Percentiles rank a stretch among this genome's conserved stretches.
Evolutionary conservation across 2,888 invertebrate species (phyloP).

Genomic region (Sminthurinus aureus): DNA sequence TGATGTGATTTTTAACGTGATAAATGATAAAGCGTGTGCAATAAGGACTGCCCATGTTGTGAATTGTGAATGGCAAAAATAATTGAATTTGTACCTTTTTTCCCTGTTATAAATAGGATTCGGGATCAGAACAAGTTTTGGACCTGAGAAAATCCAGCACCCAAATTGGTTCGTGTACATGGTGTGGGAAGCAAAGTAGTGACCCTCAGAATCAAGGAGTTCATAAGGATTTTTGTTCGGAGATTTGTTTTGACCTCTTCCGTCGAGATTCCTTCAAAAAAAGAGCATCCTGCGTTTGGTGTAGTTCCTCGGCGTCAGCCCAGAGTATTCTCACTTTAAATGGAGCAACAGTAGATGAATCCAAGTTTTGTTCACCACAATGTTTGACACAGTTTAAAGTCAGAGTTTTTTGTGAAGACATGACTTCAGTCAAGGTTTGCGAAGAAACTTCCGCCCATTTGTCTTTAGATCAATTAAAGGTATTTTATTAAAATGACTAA

Average conservation of each 20-base stretch:
- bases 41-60: too few species aligned
- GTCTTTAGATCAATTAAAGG: constrained; percentile 47
- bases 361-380: constrained; percentile 52
- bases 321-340: constrained; percentile 28
- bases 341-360: constrained; percentile 45
- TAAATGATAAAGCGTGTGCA: too few species aligned
- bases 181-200: constrained; percentile 48
- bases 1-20: too few species aligned
- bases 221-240: constrained; percentile 52
- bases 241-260: constrained; percentile 52
- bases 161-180: constrained; percentile 32
- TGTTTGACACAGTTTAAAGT: constrained; percentile 54
- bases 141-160: constrained; percentile 43
- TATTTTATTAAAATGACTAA: constrained; percentile 15
- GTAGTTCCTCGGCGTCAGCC: constrained; percentile 29
- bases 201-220: constrained; percentile 34
- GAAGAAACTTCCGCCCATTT: constrained; percentile 52
- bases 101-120: constrained; percentile 20
- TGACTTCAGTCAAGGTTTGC: constrained; percentile 33
- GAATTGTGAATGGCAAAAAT: neutral
- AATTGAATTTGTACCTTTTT: neutral
- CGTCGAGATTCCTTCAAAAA: constrained; percentile 54
- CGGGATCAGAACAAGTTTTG: constrained; percentile 38
- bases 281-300: constrained; percentile 52
- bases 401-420: constrained; percentile 48